These are phyloP conservation scores for Drosophila parabipectinata DNA, from an alignment of 1,140 invertebrate species.

Conservation along the genomic window DNA sequence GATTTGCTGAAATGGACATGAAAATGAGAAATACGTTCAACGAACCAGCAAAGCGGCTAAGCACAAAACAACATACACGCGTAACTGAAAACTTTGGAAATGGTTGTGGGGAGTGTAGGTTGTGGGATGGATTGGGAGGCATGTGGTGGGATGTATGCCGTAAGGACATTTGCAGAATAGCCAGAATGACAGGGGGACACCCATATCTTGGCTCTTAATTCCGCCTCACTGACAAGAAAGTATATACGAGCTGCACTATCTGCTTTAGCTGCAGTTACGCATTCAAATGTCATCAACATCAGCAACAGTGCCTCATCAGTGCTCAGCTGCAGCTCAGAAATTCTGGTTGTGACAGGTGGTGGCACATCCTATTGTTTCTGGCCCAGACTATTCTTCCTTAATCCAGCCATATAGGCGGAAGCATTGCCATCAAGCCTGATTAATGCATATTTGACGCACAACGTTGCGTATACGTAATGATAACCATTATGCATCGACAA, in stretches of 20 bases:
- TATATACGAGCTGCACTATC: constrained; percentile 29
- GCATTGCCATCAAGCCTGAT: constrained; percentile 51
- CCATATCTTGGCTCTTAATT: constrained; percentile 26
- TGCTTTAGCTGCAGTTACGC: constrained; percentile 54
- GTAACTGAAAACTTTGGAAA: constrained; percentile 18
- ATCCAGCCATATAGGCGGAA: constrained; percentile 8
- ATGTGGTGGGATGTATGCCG: neutral
- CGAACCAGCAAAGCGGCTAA: constrained; percentile 74
- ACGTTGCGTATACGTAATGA: constrained; percentile 56
- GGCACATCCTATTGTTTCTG: constrained; percentile 36
- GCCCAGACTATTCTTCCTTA: constrained; percentile 2
- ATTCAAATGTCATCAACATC: constrained; percentile 73
- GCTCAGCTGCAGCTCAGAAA: constrained; percentile 30
- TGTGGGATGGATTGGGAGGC: no score
- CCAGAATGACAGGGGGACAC: neutral
- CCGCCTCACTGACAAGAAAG: constrained; percentile 54
- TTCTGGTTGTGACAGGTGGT: constrained; percentile 44
- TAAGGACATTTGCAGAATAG: neutral
- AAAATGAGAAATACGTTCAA: constrained; percentile 81
- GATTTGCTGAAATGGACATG: constrained; percentile 77
- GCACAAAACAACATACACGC: constrained; percentile 33
- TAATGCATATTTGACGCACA: constrained; percentile 50
- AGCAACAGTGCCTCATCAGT: constrained; percentile 40
- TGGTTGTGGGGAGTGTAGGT: neutral
- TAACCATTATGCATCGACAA: constrained; percentile 9